Evolutionary conservation across 35 echinoderm and acorn worm species (phyloP).

Genomic region (Apostichopus japonicus): DNA sequence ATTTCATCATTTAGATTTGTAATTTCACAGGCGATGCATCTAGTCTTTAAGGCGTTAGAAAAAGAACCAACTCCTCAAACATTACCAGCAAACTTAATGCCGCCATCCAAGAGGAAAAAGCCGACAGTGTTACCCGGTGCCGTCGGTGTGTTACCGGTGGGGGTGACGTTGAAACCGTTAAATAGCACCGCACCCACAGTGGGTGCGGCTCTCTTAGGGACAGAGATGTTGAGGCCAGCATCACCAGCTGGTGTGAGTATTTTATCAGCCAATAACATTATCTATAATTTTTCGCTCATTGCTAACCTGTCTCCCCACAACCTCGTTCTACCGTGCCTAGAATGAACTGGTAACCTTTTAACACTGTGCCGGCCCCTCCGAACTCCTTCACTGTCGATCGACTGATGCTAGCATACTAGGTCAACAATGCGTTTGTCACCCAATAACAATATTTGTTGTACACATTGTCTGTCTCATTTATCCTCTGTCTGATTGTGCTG

Average conservation of each 20-base stretch:
- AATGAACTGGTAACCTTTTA: background rate
- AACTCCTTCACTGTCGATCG: too few species aligned
- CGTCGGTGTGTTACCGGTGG: constrained; percentile 32
- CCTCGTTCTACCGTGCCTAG: too few species aligned
- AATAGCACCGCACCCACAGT: constrained; percentile 17
- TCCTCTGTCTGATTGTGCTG: too few species aligned
- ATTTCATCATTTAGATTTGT: too few species aligned
- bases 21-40: constrained; percentile 84
- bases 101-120: constrained; percentile 88
- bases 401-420: too few species aligned
- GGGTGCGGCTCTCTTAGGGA: background rate
- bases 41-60: constrained; percentile 88
- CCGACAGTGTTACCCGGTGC: constrained; percentile 52
- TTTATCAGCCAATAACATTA: background rate
- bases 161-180: constrained; percentile 9
- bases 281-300: background rate
- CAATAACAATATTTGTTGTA: too few species aligned
- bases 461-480: too few species aligned
- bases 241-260: constrained; percentile 48
- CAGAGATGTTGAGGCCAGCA: constrained; percentile 36
- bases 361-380: too few species aligned
- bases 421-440: too few species aligned
- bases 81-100: constrained; percentile 75
- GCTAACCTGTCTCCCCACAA: too few species aligned
- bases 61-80: constrained; percentile 75